Percentiles rank a stretch among this genome's conserved stretches.
Evolutionary conservation across 2,797 vertebrate species (phyloP).

Genomic region (Merluccius polli): DNA sequence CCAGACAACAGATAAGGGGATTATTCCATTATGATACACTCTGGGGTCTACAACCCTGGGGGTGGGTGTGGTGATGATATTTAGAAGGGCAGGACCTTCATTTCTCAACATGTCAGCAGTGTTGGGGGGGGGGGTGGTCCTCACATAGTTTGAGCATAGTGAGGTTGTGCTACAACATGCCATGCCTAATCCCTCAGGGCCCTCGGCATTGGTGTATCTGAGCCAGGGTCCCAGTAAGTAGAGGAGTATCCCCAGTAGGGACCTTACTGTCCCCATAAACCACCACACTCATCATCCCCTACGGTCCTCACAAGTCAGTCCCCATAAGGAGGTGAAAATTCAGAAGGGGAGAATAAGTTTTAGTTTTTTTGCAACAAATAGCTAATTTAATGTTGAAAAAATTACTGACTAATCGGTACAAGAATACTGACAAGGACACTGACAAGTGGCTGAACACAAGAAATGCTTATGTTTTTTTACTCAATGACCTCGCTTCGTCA

Average conservation of each 20-base stretch:
- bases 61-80: conserved; percentile 41
- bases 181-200: neutral
- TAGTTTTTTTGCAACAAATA: neutral
- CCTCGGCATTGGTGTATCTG: conserved; percentile 11
- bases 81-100: conserved; percentile 62
- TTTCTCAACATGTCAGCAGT: conserved; percentile 26
- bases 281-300: conserved; percentile 6
- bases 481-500: neutral
- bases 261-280: conserved; percentile 44
- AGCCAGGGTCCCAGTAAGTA: conserved; percentile 22
- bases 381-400: neutral
- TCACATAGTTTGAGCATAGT: conserved; percentile 33
- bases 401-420: neutral
- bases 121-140: neutral
- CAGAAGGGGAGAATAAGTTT: neutral
- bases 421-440: neutral
- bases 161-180: conserved; percentile 43
- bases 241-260: conserved; percentile 37
- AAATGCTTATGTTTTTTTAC: neutral
- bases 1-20: conserved; percentile 71
- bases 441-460: neutral
- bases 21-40: conserved; percentile 71
- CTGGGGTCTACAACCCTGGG: conserved; percentile 56
- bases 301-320: no score
- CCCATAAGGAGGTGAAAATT: neutral